phyloP scores from a whole-genome alignment of 1,140 invertebrate genomes.

The Asbolus verrucosus region DNA sequence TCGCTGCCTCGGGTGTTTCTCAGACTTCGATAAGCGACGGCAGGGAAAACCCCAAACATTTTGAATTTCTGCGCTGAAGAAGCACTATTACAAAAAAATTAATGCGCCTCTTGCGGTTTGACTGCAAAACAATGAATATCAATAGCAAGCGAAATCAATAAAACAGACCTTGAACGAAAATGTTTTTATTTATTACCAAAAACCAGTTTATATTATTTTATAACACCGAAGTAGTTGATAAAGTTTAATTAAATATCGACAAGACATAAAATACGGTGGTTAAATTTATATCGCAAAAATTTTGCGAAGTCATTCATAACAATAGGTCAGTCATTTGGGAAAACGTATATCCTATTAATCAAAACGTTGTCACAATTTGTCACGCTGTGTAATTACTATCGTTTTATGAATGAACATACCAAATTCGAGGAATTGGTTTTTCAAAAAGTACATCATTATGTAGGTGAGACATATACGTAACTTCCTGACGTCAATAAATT shows the following conservation, averaged over 20 bases:
- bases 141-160: conserved; percentile 21
- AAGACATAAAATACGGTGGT: no score
- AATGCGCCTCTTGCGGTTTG: conserved; percentile 22
- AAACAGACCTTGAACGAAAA: conserved; percentile 15
- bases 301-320: background rate
- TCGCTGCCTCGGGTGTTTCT: conserved; percentile 31
- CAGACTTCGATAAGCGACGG: conserved; percentile 14
- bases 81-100: conserved; percentile 26
- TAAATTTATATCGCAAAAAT: no score
- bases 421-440: no score
- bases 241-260: background rate
- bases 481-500: background rate
- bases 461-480: background rate
- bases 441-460: no score
- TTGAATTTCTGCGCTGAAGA: conserved; percentile 28
- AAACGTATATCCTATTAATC: background rate
- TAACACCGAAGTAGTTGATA: background rate
- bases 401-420: no score
- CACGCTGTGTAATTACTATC: no score
- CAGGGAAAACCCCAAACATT: conserved; percentile 20
- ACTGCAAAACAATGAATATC: conserved; percentile 10
- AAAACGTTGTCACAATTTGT: background rate
- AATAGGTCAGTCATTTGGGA: background rate
- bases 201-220: background rate
- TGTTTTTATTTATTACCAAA: conserved; percentile 2